Base-by-base conservation (phyloP, 1,140 invertebrate genomes). In the Phymorhynchus buccinoides region DNA sequence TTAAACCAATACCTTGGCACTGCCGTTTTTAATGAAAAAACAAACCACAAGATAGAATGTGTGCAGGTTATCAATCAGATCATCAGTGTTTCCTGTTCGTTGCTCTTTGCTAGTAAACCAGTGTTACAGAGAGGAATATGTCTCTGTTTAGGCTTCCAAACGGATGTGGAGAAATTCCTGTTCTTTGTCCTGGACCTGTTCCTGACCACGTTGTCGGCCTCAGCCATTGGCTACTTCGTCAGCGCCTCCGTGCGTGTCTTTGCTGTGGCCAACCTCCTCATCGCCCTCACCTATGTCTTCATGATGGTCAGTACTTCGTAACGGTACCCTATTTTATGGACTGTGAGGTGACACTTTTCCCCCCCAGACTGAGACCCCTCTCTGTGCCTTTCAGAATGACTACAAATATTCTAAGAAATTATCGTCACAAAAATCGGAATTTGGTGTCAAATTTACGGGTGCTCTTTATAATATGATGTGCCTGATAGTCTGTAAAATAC, bases 271-370 rank as follows among this genome's bases (percentile, higher is more conserved):
- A 93, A 92, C 80, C 84, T 93, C 1, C 88, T 91, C 42, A 90
- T 92, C 35, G 90, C 92, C 30, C 86, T 93, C 22, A 85, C 84
- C 48, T 93, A 90, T 86, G 91, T 92, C 0, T 91, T 93, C 84
- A 93, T 93, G 93, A 93, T 93, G 92, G 93, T 93, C 88, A 87
- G 90, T 41, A 6, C 7, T 27, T 75, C 37, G 93, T 91, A 27
- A 90, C 91, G 18, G 86, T n/a, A n/a, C n/a, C n/a, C n/a, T n/a
- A n/a, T n/a, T n/a, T n/a, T n/a, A n/a, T n/a, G n/a, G n/a, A n/a
- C n/a, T n/a, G n/a, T n/a, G n/a, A n/a, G n/a, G n/a, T n/a, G n/a
- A n/a, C n/a, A n/a, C n/a, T n/a, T n/a, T n/a, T n/a, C n/a, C n/a
- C n/a, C n/a, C n/a, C n/a, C n/a, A n/a, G n/a, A n/a, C n/a, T n/a